Base-by-base conservation (phyloP, 2,888 invertebrate species). In the Euplagia quadripunctaria region DNA sequence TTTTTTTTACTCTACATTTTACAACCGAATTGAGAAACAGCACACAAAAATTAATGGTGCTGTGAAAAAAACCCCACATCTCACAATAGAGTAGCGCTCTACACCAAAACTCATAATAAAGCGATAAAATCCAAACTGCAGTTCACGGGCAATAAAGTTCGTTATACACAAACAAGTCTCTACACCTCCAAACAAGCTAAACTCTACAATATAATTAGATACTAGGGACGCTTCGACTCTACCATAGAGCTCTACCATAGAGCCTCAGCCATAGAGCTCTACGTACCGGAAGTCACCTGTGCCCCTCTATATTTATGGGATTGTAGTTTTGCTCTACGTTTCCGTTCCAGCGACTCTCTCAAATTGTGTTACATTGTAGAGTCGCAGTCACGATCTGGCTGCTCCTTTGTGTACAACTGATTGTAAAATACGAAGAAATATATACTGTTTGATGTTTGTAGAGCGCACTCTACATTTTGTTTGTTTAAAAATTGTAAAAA, bases 231-330 rank as follows among this genome's bases (percentile, higher is more conserved):
- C 55, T 42, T 16, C 66, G 66, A 70, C 65, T 63, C 49, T 58
- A 12, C 69, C 65, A 63, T 73, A 70, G 64, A 70, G 64, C 73
- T 65, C 61, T 67, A 46, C 55, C 31, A 61, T 61, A 61, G 31
- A 61, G 61, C 14, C 72, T 68, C 64, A 64, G 51, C 68, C 68
- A 64, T 72, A 68, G 68, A 72, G 71, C 65, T 66, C 67, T 64
- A 58, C 55, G 61, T 46, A 41, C 66, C 75, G 83, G 85, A 83
- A 85, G 83, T 85, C 79, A 83, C 85, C 85, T 85, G 83, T 67
- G 83, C 79, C 55, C 68, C 31, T 51, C 74, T 73, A 66, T 81
- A 76, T 84, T 83, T 85, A 83, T 79, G 79, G 85, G 78, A 85
- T 81, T 79, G 77, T 83, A 83, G 81, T 76, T 81, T 78, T 82